Evolutionary conservation across 2,113 vertebrate species (phyloP), one percentile per base, ranked within the genome.

Genomic region (Scortum barcoo): DNA sequence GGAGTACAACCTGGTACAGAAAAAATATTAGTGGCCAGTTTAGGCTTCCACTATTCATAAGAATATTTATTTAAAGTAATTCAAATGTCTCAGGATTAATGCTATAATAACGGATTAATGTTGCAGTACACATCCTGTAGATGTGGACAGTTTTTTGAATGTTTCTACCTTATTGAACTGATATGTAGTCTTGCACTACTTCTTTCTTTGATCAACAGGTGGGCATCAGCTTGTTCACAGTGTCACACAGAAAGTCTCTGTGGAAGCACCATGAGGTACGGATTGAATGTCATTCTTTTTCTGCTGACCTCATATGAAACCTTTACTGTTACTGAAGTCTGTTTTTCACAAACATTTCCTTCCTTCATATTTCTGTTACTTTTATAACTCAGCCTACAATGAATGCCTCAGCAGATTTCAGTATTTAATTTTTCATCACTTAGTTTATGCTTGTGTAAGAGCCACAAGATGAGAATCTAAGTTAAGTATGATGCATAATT

Each of bases 221-320:
- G 77, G 97, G 97, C 88, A 99, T 99, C 80, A 97, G 96, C 22
- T 93, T 99, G 86, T 99, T 99, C 94, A 99, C 98, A 2, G 98
- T 99, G 72, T 99, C 98, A 17, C 98, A 99, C 77, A 97, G 98
- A 90, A 99, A 99, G 90, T 99, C 98, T 48, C 95, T 99, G 57
- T 99, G 98, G 98, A 99, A 99, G 60, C 98, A 99, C 80, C 98
- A 99, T 70, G 94, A 97, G 90, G 97, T 98, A 95, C 79, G 90
- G 24, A 13, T 26, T 42, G 20, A 51, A 4, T 5, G 16, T 33
- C 9, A 2, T 4, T 3, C 40, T 5, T 20, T 13, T 42, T 40
- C 19, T 20, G 11, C 4, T 26, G 17, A 36, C 4, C n/a, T 36
- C 30, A 56, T 26, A 38, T 53, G 1, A 38, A 33, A 40, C 12